Evolutionary conservation across 2,888 invertebrate species (phyloP), one percentile per base, ranked within the genome.

Genomic region (Globia sparganii): DNA sequence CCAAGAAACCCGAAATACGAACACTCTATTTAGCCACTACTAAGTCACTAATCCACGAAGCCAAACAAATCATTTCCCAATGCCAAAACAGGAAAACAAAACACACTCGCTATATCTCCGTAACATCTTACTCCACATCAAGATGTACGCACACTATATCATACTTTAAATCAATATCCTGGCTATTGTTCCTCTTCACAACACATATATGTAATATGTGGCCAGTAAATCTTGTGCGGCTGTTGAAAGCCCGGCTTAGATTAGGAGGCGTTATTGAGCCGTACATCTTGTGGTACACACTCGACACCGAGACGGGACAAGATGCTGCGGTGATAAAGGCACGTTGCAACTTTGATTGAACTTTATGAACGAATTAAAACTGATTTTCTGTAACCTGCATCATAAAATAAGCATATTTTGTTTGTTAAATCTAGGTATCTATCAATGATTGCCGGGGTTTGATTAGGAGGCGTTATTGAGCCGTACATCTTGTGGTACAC

Each of bases 401-500:
- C 18, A 21, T 5, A 49, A 21, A 49, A 11, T 13, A n/a, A n/a
- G n/a, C 53, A 9, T n/a, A 1, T 56, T n/a, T n/a, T n/a, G 11
- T 56, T 56, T n/a, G 53, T 53, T 53, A 25, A 25, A 53, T 53
- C 0, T 53, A 53, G 21, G 25, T 25, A 15, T 2, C 53, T 53
- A 49, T 25, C 0, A 9, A 53, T 9, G 25, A 53, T 25, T n/a
- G 92, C 92, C 91, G 83, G 91, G 91, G 91, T 93, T 89, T 92
- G 94, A 93, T 94, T 93, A 95, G 90, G 91, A 86, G 87, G 85
- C 92, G 91, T 93, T 95, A 95, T 94, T 94, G 94, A 93, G 91
- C 89, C 92, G 92, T 95, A 92, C 91, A 91, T 95, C 94, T 95
- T 94, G 90, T 76, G 77, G 58, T 77, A 34, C 78, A 34, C 58